Conservation (phyloP, 2,797 vertebrate genomes). For the Argya squamiceps region DNA sequence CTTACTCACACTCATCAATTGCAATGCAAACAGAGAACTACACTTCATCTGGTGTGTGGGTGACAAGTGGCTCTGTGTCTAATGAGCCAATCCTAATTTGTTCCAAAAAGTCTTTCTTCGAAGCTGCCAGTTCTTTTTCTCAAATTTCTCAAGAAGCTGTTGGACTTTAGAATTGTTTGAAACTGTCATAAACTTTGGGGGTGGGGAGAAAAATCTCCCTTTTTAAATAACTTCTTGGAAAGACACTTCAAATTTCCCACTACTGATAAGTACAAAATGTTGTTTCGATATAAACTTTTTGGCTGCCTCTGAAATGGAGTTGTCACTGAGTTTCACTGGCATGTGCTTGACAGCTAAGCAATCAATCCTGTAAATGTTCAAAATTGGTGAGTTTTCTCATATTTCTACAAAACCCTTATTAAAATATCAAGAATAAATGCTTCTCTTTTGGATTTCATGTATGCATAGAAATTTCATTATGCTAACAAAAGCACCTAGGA, state of each 20-base stretch:
- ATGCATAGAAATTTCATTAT: background rate
- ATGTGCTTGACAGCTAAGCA: conserved; percentile 18
- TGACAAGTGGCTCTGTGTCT: conserved; percentile 16
- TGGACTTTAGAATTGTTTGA: background rate
- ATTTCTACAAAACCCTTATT: background rate
- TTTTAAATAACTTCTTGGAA: background rate
- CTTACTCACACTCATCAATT: background rate
- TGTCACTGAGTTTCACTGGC: background rate
- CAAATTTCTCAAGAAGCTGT: background rate
- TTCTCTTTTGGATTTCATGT: background rate
- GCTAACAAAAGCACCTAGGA: background rate
- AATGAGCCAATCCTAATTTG: background rate
- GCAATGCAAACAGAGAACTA: background rate
- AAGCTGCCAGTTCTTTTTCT: conserved; percentile 7
- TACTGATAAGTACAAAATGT: background rate
- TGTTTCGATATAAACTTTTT: background rate
- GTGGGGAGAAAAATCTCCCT: background rate
- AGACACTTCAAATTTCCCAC: background rate
- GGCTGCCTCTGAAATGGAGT: background rate
- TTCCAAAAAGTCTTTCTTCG: conserved; percentile 8
- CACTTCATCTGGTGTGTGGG: conserved; percentile 37
- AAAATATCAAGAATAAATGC: background rate
- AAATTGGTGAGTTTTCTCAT: background rate
- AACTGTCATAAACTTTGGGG: background rate
- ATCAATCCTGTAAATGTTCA: background rate